These are phyloP conservation scores for Periplaneta americana DNA, from an alignment of 1,140 invertebrate genomes.

Conservation along the genomic window DNA sequence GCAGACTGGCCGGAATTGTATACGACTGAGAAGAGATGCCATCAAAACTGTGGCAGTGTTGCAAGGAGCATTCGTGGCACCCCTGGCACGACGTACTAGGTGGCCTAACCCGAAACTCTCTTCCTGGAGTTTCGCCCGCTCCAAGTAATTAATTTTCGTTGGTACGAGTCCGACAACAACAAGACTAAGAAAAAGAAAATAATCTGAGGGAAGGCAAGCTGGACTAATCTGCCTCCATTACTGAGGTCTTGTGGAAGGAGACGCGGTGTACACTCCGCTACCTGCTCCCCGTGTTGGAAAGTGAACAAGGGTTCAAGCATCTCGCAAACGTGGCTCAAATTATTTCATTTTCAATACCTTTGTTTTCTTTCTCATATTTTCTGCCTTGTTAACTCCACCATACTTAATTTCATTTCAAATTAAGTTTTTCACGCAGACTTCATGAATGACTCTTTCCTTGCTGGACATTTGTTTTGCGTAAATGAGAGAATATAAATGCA, in stretches of 20 bases:
- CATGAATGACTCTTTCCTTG: no score
- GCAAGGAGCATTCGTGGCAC: neutral
- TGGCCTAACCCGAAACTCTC: neutral
- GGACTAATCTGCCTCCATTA: neutral
- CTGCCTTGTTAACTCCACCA: no score
- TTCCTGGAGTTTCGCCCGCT: neutral
- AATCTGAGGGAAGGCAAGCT: neutral
- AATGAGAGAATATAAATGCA: no score
- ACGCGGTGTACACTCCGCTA: neutral
- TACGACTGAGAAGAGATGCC: no score
- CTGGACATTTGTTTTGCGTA: no score
- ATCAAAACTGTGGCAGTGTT: no score
- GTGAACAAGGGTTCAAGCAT: neutral
- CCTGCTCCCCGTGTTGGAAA: neutral
- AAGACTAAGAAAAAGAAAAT: neutral
- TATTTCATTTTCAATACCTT: neutral
- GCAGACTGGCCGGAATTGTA: no score
- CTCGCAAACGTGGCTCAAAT: neutral
- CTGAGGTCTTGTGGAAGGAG: neutral
- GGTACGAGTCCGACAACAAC: neutral
- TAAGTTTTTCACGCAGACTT: no score
- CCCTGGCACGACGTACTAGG: neutral
- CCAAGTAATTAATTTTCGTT: neutral
- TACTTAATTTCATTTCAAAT: no score
- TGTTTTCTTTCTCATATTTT: neutral